Conservation (phyloP, 2,888 invertebrate species). For the Lucinisca nassula region DNA sequence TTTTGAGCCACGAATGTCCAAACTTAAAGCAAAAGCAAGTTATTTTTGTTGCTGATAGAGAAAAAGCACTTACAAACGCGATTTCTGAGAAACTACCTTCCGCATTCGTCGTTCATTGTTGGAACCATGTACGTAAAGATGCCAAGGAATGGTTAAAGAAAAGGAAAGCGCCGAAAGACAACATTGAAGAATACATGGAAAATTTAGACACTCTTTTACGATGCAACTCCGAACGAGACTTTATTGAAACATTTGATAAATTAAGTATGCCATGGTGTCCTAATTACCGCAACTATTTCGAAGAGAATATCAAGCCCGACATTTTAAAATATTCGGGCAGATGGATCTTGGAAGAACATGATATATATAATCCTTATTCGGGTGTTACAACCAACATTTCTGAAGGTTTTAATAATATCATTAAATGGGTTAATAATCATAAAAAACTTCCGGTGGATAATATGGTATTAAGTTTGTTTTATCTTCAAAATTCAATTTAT, state of each 20-base stretch:
- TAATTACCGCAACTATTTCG: neutral
- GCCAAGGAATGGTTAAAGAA: slow-evolving; percentile 12
- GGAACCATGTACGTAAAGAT: slow-evolving; percentile 20
- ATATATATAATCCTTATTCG: slow-evolving; percentile 32
- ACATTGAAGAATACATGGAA: neutral
- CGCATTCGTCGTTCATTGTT: neutral
- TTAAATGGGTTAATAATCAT: slow-evolving; percentile 15
- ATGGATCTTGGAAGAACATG: slow-evolving; percentile 28
- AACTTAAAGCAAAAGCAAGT: slow-evolving; percentile 8
- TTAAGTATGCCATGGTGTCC: slow-evolving; percentile 17
- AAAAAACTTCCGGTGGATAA: slow-evolving; percentile 29
- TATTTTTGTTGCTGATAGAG: slow-evolving; percentile 37
- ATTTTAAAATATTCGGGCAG: neutral
- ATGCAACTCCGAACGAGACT: neutral
- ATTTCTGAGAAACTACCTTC: slow-evolving; percentile 5
- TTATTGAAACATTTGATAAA: neutral
- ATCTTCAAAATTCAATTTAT: slow-evolving; percentile 18
- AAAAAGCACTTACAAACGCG: slow-evolving; percentile 12
- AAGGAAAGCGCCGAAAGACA: neutral
- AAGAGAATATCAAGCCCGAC: neutral
- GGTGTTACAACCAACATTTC: slow-evolving; percentile 48
- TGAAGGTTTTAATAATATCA: slow-evolving; percentile 39
- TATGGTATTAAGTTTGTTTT: slow-evolving; percentile 37
- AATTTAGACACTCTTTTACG: slow-evolving; percentile 18
- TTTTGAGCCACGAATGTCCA: slow-evolving; percentile 17